These are phyloP conservation scores for Opisthocomus hoazin DNA, from an alignment of 2,113 vertebrate species.

Conservation along the genomic window DNA sequence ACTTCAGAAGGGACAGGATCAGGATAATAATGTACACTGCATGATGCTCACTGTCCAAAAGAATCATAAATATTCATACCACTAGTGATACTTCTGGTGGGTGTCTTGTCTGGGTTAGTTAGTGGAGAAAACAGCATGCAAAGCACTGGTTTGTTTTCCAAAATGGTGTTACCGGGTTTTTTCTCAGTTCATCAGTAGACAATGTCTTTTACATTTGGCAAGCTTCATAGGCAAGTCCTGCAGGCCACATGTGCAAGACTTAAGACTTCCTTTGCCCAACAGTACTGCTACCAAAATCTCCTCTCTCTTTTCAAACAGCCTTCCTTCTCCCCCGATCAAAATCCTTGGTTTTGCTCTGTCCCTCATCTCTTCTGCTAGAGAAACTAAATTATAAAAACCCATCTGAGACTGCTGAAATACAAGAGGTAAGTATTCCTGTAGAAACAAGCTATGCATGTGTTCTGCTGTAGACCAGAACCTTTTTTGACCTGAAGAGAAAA, in stretches of 20 bases:
- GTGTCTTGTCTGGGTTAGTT: neutral
- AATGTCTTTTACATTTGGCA: neutral
- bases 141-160: neutral
- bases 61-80: neutral
- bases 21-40: neutral
- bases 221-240: neutral
- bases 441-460: neutral
- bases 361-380: neutral
- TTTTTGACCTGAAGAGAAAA: neutral
- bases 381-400: neutral
- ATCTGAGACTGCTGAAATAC: neutral
- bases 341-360: neutral
- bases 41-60: neutral
- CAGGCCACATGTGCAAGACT: neutral
- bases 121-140: neutral
- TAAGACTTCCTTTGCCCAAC: neutral
- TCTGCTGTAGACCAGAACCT: neutral
- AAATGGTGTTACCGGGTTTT: neutral
- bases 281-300: neutral
- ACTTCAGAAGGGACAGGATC: neutral
- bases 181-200: neutral
- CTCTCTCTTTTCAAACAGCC: neutral
- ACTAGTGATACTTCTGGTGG: neutral
- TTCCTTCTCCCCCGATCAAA: neutral
- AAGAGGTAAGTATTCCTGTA: neutral